Evolutionary conservation across 1,140 invertebrate genomes (phyloP).

Genomic region (Anagrus nilaparvatae): DNA sequence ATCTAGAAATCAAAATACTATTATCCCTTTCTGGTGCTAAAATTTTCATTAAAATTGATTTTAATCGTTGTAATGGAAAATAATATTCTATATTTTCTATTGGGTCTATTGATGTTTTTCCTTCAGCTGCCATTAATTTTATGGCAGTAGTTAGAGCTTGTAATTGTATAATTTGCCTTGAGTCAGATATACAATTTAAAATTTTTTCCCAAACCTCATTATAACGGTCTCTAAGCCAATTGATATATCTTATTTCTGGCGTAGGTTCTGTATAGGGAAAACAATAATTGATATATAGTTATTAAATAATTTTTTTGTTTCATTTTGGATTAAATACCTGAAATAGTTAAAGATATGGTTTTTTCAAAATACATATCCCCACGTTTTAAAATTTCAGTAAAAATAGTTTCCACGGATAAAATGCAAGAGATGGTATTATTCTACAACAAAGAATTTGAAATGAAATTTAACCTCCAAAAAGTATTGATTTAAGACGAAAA

Average conservation of each 20-base stretch:
- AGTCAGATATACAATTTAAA: slow-evolving; percentile 42
- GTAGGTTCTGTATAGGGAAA: slow-evolving; percentile 37
- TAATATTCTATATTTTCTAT: slow-evolving; percentile 40
- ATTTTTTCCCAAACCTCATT: slow-evolving; percentile 47
- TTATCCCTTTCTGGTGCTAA: slow-evolving; percentile 45
- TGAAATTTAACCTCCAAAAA: slow-evolving; percentile 23
- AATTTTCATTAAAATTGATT: slow-evolving; percentile 48
- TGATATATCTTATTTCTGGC: slow-evolving; percentile 47
- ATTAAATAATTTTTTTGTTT: too few relatives aligned
- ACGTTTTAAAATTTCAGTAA: slow-evolving; percentile 53
- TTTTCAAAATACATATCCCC: slow-evolving; percentile 47
- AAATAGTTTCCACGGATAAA: slow-evolving; percentile 57
- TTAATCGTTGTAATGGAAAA: slow-evolving; percentile 50
- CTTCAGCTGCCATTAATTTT: slow-evolving; percentile 54
- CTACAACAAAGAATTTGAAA: slow-evolving; percentile 30
- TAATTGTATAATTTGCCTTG: slow-evolving; percentile 41
- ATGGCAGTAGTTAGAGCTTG: slow-evolving; percentile 57
- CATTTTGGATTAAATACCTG: slow-evolving; percentile 18
- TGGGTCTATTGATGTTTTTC: slow-evolving; percentile 48
- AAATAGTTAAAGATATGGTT: slow-evolving; percentile 29
- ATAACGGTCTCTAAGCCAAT: slow-evolving; percentile 51
- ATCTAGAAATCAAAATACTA: slow-evolving; percentile 44
- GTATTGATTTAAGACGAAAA: too few relatives aligned
- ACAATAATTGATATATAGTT: slow-evolving; percentile 11
- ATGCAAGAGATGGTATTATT: slow-evolving; percentile 42